These are phyloP conservation scores for Apodemus sylvaticus DNA, from an alignment of 2,113 vertebrate genomes.

Conservation along the genomic window DNA sequence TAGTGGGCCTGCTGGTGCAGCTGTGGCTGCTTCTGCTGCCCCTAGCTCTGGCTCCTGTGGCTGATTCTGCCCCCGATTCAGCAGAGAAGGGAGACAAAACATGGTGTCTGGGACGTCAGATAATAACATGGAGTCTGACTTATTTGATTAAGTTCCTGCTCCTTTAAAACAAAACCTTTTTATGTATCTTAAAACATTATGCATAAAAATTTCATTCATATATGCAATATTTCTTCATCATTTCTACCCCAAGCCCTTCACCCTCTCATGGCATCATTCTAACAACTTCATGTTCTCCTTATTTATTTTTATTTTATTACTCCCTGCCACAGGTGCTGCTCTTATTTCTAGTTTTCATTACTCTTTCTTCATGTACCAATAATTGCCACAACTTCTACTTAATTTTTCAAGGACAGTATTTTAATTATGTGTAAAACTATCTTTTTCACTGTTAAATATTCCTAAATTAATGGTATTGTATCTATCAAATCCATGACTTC, in stretches of 20 bases:
- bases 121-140: not conserved
- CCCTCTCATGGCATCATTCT: not conserved
- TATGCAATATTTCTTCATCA: not conserved
- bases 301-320: not conserved
- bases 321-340: not conserved
- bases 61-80: not conserved
- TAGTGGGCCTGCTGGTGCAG: not conserved
- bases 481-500: not conserved
- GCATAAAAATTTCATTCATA: not conserved
- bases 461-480: not conserved
- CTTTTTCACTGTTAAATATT: not conserved
- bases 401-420: not conserved
- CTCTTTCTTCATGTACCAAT: not conserved
- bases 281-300: not conserved
- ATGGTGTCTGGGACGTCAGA: not conserved
- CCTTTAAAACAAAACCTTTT: not conserved
- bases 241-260: not conserved
- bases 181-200: not conserved
- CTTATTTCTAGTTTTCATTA: not conserved
- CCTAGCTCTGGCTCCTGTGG: not conserved
- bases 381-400: not conserved
- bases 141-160: not conserved
- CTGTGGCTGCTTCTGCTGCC: not conserved
- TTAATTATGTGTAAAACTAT: not conserved
- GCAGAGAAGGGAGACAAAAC: not conserved